Evolutionary conservation across 2,797 vertebrate species (phyloP).

Genomic region (Chelonia mydas): DNA sequence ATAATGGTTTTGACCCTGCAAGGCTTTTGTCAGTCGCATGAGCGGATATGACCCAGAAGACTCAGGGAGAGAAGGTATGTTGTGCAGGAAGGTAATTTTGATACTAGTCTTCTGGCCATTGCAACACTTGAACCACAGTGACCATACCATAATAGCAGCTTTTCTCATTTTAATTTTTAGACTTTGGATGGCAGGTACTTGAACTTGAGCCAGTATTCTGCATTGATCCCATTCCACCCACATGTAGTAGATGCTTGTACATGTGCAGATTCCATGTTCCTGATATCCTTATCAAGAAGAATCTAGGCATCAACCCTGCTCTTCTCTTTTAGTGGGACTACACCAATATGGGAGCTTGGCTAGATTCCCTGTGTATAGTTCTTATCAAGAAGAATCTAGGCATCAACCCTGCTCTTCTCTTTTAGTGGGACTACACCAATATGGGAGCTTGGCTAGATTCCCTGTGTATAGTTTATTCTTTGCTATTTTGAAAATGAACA

Average conservation of each 20-base stretch:
- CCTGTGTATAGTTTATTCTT: background rate
- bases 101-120: background rate
- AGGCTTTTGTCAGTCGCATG: constrained; percentile 52
- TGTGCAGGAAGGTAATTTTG: constrained; percentile 39
- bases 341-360: background rate
- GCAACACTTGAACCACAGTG: background rate
- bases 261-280: background rate
- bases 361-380: background rate
- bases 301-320: background rate
- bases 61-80: constrained; percentile 37
- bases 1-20: background rate
- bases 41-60: constrained; percentile 64
- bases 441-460: background rate
- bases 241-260: background rate
- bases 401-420: background rate
- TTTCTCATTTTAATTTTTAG: background rate
- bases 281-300: background rate
- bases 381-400: too few species aligned
- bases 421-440: background rate
- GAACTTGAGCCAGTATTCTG: background rate
- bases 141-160: background rate
- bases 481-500: background rate
- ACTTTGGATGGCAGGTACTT: background rate
- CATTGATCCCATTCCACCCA: background rate
- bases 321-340: background rate